Evolutionary conservation across 2,797 vertebrate genomes (phyloP).

Genomic region (Hyperoplus immaculatus): DNA sequence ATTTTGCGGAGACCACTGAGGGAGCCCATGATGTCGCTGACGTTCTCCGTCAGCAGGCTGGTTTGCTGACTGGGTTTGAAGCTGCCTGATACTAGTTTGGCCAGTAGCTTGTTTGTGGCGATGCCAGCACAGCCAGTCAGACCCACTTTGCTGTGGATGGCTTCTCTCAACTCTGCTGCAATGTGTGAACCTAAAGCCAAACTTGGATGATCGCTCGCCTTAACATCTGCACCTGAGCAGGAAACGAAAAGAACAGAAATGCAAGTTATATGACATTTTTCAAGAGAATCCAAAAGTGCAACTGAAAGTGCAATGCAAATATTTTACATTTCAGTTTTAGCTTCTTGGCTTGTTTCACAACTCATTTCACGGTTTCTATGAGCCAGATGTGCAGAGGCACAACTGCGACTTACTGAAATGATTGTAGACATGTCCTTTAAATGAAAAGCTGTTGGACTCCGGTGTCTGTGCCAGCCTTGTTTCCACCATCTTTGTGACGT

Average conservation of each 20-base stretch:
- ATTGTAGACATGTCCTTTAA: slow-evolving; percentile 89
- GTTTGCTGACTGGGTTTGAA: slow-evolving; percentile 97
- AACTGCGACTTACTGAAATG: slow-evolving; percentile 78
- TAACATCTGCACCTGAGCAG: slow-evolving; percentile 76
- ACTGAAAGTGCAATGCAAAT: slow-evolving; percentile 75
- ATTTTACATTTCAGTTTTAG: background rate
- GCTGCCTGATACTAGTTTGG: slow-evolving; percentile 91
- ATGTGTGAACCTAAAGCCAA: slow-evolving; percentile 90
- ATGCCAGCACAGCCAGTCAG: slow-evolving; percentile 92
- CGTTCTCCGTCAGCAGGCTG: slow-evolving; percentile 88
- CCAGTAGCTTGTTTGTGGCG: slow-evolving; percentile 89
- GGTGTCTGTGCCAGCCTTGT: slow-evolving; percentile 73
- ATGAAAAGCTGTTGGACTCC: slow-evolving; percentile 54
- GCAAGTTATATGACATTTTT: background rate
- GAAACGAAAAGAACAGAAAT: slow-evolving; percentile 12
- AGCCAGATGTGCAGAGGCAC: slow-evolving; percentile 41
- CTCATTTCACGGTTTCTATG: slow-evolving; percentile 57
- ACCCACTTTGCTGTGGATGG: slow-evolving; percentile 82
- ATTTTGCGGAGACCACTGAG: slow-evolving; percentile 86
- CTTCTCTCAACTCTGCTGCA: slow-evolving; percentile 88
- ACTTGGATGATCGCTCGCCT: slow-evolving; percentile 72
- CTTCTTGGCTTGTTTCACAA: slow-evolving; percentile 44
- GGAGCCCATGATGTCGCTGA: slow-evolving; percentile 80
- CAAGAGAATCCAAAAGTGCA: slow-evolving; percentile 23
- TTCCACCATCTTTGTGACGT: slow-evolving; percentile 89